Evolutionary conservation across 2,797 vertebrate species (phyloP).

Genomic region (Falco peregrinus): DNA sequence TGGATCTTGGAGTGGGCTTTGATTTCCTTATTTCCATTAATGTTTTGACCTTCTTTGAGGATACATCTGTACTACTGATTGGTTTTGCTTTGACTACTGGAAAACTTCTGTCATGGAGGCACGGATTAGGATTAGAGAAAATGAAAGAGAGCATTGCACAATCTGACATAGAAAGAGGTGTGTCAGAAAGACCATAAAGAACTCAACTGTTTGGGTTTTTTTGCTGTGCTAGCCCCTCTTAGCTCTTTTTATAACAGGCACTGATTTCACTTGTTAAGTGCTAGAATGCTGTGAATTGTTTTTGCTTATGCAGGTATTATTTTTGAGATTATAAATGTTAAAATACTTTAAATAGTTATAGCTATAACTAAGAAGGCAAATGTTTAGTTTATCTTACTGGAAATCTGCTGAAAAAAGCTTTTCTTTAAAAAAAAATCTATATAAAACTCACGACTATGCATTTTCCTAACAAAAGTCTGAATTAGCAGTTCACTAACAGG

Average conservation of each 20-base stretch:
- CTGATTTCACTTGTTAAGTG: not conserved
- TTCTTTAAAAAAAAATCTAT: not conserved
- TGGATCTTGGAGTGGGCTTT: not conserved
- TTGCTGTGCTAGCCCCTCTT: not conserved
- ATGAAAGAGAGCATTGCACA: not conserved
- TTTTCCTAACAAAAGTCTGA: not conserved
- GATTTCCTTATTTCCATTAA: not conserved
- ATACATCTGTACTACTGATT: not conserved
- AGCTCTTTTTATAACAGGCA: not conserved
- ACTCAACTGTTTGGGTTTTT: accelerated
- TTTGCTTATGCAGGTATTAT: not conserved
- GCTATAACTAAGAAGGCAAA: not conserved
- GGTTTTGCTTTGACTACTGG: not conserved
- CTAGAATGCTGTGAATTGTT: not conserved
- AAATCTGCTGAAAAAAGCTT: not conserved
- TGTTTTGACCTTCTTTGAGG: not conserved
- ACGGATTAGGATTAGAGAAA: not conserved
- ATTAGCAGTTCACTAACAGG: not conserved
- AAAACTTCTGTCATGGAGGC: not conserved
- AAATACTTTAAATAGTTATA: not conserved
- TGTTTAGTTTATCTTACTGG: not conserved
- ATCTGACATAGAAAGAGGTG: not conserved
- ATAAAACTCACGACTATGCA: not conserved
- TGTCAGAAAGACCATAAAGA: not conserved
- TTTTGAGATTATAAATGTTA: not conserved